Percentiles rank a stretch among this genome's conserved stretches.
Evolutionary conservation across 2,888 invertebrate genomes (phyloP).

Genomic region (Chrysotoxum bicinctum): DNA sequence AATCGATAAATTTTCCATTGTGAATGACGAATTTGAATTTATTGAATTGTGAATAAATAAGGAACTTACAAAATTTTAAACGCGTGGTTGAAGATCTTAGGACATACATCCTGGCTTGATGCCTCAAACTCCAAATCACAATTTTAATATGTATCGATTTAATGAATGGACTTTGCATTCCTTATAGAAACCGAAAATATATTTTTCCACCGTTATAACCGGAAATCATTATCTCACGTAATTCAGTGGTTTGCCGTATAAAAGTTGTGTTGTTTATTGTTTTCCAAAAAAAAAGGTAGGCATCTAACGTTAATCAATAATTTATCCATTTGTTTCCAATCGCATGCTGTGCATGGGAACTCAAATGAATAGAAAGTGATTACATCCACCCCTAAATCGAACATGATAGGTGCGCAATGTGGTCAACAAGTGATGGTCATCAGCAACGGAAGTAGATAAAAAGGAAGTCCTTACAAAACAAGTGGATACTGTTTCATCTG

Average conservation of each 20-base stretch:
- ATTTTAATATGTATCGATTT: no score
- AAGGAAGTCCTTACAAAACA: conserved; percentile 20
- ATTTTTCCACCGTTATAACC: conserved; percentile 14
- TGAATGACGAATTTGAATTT: no score
- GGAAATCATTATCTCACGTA: conserved; percentile 24
- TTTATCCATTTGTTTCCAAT: not conserved
- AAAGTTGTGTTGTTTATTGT: not conserved
- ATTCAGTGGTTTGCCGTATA: not conserved
- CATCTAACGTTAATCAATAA: not conserved
- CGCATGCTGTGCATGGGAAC: conserved; percentile 35
- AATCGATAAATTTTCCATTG: no score
- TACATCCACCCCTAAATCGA: conserved; percentile 13
- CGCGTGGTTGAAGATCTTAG: no score
- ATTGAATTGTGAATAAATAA: no score
- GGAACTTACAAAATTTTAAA: no score
- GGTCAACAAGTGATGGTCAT: conserved; percentile 36
- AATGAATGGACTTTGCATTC: not conserved
- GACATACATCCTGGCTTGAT: no score
- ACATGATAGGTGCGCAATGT: conserved; percentile 4
- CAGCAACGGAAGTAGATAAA: conserved; percentile 6
- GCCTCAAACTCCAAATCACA: no score
- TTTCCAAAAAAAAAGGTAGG: not conserved
- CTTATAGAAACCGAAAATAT: not conserved
- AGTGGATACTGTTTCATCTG: conserved; percentile 6
- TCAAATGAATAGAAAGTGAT: conserved; percentile 25